These are phyloP conservation scores for Sander vitreus DNA, from an alignment of 2,113 vertebrate genomes.

Conservation along the genomic window DNA sequence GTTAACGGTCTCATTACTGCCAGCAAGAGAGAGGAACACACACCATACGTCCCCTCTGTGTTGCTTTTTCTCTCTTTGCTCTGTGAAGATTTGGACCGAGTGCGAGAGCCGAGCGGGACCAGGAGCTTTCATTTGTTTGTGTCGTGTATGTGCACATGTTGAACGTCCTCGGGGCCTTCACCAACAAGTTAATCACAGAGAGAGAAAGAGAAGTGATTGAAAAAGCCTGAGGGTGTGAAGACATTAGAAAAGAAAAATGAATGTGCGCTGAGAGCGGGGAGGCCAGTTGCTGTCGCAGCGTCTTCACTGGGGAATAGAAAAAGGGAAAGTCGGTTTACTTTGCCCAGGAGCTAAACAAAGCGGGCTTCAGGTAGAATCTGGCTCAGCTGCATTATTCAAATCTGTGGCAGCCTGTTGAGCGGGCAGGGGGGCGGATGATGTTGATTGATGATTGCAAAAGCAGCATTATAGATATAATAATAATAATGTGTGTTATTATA, in stretches of 20 bases:
- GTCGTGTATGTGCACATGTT: too few species aligned
- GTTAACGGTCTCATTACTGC: slow-evolving; percentile 45
- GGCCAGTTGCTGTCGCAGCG: neutral
- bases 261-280: neutral
- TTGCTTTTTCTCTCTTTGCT: slow-evolving; percentile 10
- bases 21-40: slow-evolving; percentile 14
- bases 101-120: neutral
- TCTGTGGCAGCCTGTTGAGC: neutral
- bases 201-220: slow-evolving; percentile 8
- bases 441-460: neutral
- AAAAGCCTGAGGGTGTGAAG: neutral
- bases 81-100: neutral
- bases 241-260: neutral
- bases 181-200: slow-evolving; percentile 28
- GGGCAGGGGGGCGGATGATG: too few species aligned
- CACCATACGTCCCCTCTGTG: neutral
- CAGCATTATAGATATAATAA: neutral
- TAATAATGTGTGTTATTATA: too few species aligned
- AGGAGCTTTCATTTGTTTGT: neutral
- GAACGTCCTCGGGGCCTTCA: neutral
- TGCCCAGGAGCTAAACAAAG: neutral
- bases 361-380: neutral
- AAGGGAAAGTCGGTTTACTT: neutral
- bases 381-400: neutral
- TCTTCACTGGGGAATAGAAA: neutral